Evolutionary conservation across 92 coral and sea anemone genomes (phyloP), one percentile per base, ranked within the genome.

Genomic region (Porites lobata): DNA sequence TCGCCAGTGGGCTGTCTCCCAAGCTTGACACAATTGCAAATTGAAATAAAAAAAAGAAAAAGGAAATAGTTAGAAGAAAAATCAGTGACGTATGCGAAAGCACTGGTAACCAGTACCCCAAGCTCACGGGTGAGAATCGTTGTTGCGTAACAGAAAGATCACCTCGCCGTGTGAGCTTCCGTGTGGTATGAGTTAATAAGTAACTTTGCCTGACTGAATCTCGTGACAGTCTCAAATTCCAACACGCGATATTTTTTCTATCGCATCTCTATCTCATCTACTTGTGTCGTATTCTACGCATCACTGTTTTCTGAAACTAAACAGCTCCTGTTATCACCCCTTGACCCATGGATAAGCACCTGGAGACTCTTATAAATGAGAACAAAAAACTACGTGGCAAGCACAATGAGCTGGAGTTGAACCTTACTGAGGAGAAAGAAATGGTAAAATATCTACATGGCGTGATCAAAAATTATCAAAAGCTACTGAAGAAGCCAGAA

Each of bases 381-480:
- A 98, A 98, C 92, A 82, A 83, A 52, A 92, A 87, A 80, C 88
- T 98, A n/a, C 83, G 87, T 52, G 85, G 87, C 32, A 78, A 86
- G 66, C 95, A 93, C 78, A 89, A 90, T 18, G 96, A 96, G 67
- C 79, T 98, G 57, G 82, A 90, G 22, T 75, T 72, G 21, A 91
- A 94, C 69, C 89, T 98, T 32, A 85, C 85, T 10, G 99, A 98
- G 66, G 98, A 98, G 76, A 81, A 77, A 72, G 95, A 91, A 59
- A 91, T 98, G 92, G 99, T 98, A 0, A 93, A 74, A 58, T 92
- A 98, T 59, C 88, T 98, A n/a, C 92, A 94, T 80, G 94, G 96
- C 57, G 98, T 96, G 65, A 96, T 98, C 13, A 98, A 95, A 77
- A 96, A 91, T 86, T 98, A 98, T 86, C 96, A 98, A 75, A 88